phyloP scores from a whole-genome alignment of 2,113 vertebrate species.

The Accipiter cooperii region DNA sequence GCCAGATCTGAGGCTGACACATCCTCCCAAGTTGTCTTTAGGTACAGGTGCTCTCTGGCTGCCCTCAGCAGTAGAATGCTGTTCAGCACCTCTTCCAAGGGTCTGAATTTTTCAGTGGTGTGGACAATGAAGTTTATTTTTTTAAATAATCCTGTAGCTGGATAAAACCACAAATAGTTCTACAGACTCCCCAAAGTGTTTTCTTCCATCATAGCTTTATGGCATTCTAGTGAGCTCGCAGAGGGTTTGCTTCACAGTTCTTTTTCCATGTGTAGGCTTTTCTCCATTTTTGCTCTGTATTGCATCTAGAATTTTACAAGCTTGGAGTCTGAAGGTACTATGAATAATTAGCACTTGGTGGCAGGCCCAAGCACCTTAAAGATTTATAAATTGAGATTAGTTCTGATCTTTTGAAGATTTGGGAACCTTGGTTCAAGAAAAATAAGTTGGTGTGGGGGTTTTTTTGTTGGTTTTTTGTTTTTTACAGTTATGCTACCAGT shows the following conservation, averaged over 20 bases:
- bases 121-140: not conserved
- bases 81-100: not conserved
- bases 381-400: not conserved
- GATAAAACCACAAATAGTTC: not conserved
- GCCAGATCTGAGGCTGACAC: not conserved
- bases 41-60: not conserved
- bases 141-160: not conserved
- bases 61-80: not conserved
- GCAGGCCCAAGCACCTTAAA: not conserved
- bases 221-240: not conserved
- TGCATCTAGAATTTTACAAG: not conserved
- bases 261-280: not conserved
- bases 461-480: not conserved
- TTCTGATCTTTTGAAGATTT: not conserved
- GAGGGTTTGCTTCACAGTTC: not conserved
- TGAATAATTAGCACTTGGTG: not conserved
- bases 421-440: not conserved
- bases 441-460: not conserved
- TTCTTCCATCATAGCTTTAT: not conserved
- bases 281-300: not conserved
- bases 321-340: not conserved
- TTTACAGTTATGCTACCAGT: not conserved
- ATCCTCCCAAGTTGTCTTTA: not conserved
- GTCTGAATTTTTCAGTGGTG: not conserved
- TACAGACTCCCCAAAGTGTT: not conserved